Conservation (phyloP, 2,113 vertebrate genomes). For the Limanda limanda region DNA sequence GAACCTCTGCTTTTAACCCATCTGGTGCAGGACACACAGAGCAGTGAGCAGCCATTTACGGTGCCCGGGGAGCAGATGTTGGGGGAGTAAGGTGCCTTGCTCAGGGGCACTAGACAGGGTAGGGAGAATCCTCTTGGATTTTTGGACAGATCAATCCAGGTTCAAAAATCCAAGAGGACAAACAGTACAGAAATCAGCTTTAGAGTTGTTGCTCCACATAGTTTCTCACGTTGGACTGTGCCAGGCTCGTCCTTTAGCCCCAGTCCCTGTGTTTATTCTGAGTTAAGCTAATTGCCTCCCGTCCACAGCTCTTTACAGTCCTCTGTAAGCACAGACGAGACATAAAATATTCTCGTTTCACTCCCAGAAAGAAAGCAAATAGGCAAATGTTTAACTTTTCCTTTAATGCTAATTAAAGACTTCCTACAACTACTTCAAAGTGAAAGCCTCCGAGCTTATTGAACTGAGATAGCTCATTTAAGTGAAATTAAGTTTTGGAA, state of each 20-base stretch:
- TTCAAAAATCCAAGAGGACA: no score
- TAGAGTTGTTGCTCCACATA: background rate
- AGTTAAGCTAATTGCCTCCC: background rate
- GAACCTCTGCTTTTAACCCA: no score
- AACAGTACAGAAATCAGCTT: background rate
- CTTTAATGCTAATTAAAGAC: constrained; percentile 14
- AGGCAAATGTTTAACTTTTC: background rate
- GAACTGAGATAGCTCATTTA: background rate
- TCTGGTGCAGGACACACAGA: no score
- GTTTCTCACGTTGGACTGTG: background rate
- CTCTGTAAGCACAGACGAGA: background rate
- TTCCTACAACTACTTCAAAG: constrained; percentile 18
- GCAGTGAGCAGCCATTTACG: no score
- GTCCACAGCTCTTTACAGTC: background rate
- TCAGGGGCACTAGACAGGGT: no score
- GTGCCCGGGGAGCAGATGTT: no score
- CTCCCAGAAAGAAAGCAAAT: background rate
- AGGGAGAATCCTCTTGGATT: no score
- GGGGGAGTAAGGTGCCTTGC: no score
- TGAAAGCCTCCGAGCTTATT: background rate
- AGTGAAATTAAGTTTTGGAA: background rate
- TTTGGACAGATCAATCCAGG: no score
- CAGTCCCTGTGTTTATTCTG: background rate
- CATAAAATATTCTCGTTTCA: background rate
- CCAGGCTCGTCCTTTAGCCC: background rate